These are phyloP conservation scores for Eospalax fontanierii DNA, from an alignment of 2,797 vertebrate genomes.

Conservation along the genomic window DNA sequence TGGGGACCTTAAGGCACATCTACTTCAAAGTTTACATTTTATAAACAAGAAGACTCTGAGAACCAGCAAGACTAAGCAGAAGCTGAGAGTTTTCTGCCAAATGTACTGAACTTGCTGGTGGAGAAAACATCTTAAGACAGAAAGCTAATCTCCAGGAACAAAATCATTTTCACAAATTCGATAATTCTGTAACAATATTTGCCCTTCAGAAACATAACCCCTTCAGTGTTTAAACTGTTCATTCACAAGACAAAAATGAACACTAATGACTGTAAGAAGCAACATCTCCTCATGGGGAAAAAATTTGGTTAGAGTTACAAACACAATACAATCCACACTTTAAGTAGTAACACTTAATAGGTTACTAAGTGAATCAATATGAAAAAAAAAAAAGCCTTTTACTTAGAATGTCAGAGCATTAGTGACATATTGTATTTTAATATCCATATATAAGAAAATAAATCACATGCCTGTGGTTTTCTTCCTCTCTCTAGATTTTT, in stretches of 20 bases:
- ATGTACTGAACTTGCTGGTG: constrained; percentile 3
- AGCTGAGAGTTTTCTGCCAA: background rate
- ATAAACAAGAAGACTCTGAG: constrained; percentile 56
- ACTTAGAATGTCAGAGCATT: constrained; percentile 53
- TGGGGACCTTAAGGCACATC: background rate
- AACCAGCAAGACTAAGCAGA: constrained; percentile 38
- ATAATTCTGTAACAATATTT: constrained; percentile 40
- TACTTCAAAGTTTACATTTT: constrained; percentile 50
- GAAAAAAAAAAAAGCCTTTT: background rate
- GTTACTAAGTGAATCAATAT: constrained; percentile 37
- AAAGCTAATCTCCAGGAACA: constrained; percentile 46
- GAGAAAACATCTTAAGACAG: constrained; percentile 15
- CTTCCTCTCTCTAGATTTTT: constrained; percentile 46
- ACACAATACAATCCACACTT: constrained; percentile 40
- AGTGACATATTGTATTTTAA: constrained; percentile 48
- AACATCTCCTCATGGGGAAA: constrained; percentile 46
- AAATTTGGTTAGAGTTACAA: constrained; percentile 46
- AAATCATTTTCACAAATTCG: constrained; percentile 49
- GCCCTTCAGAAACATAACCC: constrained; percentile 11
- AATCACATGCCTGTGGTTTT: constrained; percentile 51
- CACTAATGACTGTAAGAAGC: background rate
- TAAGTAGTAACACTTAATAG: constrained; percentile 30
- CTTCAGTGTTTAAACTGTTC: constrained; percentile 13
- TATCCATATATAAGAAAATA: constrained; percentile 55
- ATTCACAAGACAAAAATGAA: constrained; percentile 69